Evolutionary conservation across 2,797 vertebrate genomes (phyloP).

Genomic region (Gorsachius magnificus): DNA sequence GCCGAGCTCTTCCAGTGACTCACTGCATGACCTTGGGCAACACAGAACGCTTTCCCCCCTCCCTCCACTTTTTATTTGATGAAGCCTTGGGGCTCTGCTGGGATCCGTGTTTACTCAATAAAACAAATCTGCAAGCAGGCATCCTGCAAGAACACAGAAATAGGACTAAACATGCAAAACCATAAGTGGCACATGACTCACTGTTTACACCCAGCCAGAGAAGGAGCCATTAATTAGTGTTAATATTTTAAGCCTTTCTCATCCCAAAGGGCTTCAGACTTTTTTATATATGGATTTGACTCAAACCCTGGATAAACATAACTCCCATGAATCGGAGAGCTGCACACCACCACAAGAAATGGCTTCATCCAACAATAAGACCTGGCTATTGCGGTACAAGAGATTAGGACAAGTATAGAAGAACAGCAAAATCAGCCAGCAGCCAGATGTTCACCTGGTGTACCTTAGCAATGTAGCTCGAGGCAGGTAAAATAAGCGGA

Average conservation of each 20-base stretch:
- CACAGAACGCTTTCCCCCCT: not conserved
- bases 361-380: not conserved
- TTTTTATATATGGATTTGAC: conserved; percentile 43
- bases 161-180: conserved; percentile 59
- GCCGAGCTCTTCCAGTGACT: conserved; percentile 19
- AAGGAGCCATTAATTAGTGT: conserved; percentile 44
- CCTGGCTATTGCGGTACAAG: accelerated
- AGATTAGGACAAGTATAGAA: not conserved
- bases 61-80: not conserved
- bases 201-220: conserved; percentile 43
- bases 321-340: not conserved
- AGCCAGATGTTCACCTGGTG: not conserved
- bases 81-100: not conserved
- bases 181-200: conserved; percentile 61
- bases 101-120: not conserved
- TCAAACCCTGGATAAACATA: conserved; percentile 22
- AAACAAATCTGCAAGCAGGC: conserved; percentile 32
- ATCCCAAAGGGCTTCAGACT: not conserved
- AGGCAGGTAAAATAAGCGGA: not conserved
- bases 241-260: conserved; percentile 58
- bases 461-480: accelerated
- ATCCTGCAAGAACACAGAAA: conserved; percentile 13
- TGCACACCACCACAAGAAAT: not conserved
- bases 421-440: not conserved
- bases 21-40: conserved; percentile 24